Evolutionary conservation across 2,888 invertebrate species (phyloP).

Genomic region (Scelioninae gen. 1): DNA sequence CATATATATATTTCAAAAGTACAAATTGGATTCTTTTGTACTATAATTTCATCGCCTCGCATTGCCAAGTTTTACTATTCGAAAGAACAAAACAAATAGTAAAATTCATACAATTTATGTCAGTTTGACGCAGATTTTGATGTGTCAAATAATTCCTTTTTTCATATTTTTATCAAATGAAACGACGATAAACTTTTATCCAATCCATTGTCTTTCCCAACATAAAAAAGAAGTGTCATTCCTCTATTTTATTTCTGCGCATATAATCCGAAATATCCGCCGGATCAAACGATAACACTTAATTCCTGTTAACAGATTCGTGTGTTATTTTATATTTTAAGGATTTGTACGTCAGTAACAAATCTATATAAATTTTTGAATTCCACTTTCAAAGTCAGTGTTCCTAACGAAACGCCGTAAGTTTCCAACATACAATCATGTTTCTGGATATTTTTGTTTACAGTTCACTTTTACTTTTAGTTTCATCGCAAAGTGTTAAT

Average conservation of each 20-base stretch:
- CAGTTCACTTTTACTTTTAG: neutral
- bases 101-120: no score
- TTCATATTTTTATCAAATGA: neutral
- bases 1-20: no score
- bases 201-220: neutral
- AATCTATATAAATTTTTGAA: neutral
- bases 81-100: no score
- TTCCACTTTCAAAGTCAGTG: neutral
- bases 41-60: no score
- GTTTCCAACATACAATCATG: neutral
- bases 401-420: neutral
- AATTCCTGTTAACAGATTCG: neutral
- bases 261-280: neutral
- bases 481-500: neutral
- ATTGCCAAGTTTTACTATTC: no score
- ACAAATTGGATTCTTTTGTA: no score
- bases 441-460: neutral
- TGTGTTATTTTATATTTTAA: neutral
- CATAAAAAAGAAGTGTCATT: neutral
- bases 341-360: neutral
- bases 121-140: no score
- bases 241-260: neutral
- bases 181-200: neutral
- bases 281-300: neutral
- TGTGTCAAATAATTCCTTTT: neutral